A percentile compares a stretch with the other conserved stretches of the same genome.
Conservation (phyloP, 2,113 vertebrate species). For the Varanus komodoensis region DNA sequence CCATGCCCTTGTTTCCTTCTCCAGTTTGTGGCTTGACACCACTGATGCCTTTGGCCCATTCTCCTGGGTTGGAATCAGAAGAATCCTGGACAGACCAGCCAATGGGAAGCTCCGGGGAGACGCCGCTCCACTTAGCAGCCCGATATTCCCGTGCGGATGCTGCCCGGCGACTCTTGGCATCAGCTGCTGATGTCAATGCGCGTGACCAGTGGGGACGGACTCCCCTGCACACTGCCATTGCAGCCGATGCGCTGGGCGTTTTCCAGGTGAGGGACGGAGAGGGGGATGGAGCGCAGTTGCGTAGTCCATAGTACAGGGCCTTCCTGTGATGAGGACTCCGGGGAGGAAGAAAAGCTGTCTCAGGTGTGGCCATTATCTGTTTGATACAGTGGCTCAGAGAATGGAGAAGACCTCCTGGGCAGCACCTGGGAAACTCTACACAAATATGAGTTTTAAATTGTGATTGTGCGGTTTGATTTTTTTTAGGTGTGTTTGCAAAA, state of each 20-base stretch:
- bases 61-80: conserved; percentile 61
- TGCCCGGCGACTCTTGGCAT: conserved; percentile 67
- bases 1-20: not conserved
- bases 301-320: not conserved
- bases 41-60: conserved; percentile 70
- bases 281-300: not conserved
- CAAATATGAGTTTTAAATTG: too few species aligned
- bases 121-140: conserved; percentile 81
- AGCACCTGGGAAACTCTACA: too few species aligned
- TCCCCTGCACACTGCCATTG: conserved; percentile 72
- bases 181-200: conserved; percentile 73
- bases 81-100: conserved; percentile 67
- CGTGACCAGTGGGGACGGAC: conserved; percentile 69
- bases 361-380: too few species aligned
- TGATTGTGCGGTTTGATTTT: too few species aligned
- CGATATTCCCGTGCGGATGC: conserved; percentile 68
- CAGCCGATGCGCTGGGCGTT: conserved; percentile 71
- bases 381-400: not conserved
- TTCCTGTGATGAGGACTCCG: not conserved
- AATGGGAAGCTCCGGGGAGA: conserved; percentile 76
- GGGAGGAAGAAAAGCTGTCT: not conserved
- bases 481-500: too few species aligned
- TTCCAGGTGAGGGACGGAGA: conserved; percentile 69
- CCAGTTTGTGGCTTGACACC: conserved; percentile 68
- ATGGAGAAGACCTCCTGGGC: not conserved